A percentile compares a stretch with the other conserved stretches of the same genome.
These are phyloP conservation scores for Anisognathus igniventris DNA, from an alignment of 2,797 vertebrate species.

Conservation along the genomic window DNA sequence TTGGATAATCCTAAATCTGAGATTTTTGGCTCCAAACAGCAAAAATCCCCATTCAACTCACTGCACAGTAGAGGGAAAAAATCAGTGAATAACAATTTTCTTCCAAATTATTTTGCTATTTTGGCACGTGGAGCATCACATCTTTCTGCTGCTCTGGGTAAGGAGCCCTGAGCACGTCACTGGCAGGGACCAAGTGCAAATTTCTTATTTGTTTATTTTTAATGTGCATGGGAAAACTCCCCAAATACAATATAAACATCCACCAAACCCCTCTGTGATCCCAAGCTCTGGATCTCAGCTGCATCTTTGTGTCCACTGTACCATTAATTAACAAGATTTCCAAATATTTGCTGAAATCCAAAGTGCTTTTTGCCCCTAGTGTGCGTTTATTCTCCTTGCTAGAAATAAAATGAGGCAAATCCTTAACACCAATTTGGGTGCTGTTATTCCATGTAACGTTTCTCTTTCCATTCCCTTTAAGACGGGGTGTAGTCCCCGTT, in stretches of 20 bases:
- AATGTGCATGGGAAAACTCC: neutral
- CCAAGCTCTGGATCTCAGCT: neutral
- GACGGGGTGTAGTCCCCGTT: neutral
- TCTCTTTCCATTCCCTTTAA: neutral
- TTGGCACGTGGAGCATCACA: neutral
- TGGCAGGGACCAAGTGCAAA: neutral
- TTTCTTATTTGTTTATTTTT: neutral
- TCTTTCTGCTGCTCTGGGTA: neutral
- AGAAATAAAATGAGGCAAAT: neutral
- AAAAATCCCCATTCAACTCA: neutral
- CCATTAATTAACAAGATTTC: neutral
- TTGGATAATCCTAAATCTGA: neutral
- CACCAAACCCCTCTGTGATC: neutral
- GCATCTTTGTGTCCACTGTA: neutral
- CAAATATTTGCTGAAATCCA: neutral
- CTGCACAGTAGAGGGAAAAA: neutral
- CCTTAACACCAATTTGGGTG: fast-evolving
- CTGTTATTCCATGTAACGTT: fast-evolving
- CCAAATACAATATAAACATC: neutral
- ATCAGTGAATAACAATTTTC: neutral
- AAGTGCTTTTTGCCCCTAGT: fast-evolving
- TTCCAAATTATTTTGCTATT: fast-evolving
- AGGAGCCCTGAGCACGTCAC: fast-evolving
- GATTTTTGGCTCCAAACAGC: neutral
- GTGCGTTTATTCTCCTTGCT: neutral